Evolutionary conservation across 2,113 vertebrate genomes (phyloP).

Genomic region (Reinhardtius hippoglossoides): DNA sequence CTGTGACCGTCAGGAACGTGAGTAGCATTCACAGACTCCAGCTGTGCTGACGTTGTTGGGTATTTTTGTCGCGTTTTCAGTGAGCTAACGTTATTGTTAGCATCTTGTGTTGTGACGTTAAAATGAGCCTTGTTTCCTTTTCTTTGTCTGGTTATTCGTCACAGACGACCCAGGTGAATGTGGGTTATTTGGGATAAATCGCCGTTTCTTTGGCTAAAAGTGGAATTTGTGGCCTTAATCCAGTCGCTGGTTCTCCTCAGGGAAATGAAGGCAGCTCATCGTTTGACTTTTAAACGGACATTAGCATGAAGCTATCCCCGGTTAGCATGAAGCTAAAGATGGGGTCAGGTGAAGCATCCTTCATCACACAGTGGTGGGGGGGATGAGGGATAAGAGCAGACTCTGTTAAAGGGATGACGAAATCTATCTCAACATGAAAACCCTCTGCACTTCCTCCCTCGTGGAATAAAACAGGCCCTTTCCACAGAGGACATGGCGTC

Average conservation of each 20-base stretch:
- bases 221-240: constrained; percentile 34
- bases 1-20: not conserved
- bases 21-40: not conserved
- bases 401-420: not conserved
- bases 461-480: no score
- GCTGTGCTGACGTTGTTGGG: not conserved
- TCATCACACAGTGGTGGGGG: no score
- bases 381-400: no score
- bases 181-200: not conserved
- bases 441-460: no score
- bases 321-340: no score
- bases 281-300: not conserved
- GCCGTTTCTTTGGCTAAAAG: not conserved
- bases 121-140: rapidly evolving
- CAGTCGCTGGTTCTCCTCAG: not conserved
- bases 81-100: constrained; percentile 15
- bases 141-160: no score
- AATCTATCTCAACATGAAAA: no score
- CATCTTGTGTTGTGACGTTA: not conserved
- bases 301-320: no score
- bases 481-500: no score
- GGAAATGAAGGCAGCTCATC: not conserved
- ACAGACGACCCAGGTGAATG: rapidly evolving
- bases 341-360: not conserved
- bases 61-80: not conserved